These are phyloP conservation scores for Cremastinae sp. DNA, from an alignment of 2,888 invertebrate genomes.

Conservation along the genomic window DNA sequence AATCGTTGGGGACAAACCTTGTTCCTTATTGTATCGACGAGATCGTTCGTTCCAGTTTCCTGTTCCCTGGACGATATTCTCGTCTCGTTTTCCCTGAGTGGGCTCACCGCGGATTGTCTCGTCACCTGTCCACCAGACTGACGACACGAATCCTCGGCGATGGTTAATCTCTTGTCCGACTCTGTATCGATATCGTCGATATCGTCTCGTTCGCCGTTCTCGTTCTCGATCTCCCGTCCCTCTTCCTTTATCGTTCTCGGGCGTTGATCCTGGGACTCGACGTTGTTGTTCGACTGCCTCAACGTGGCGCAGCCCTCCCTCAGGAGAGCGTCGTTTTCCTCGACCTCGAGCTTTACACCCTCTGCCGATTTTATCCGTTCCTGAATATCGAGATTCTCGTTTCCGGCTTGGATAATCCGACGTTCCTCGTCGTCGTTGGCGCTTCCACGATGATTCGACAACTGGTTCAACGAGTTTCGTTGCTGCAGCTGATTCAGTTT, in stretches of 20 bases:
- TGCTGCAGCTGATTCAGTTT: slow-evolving; percentile 48
- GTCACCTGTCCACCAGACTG: slow-evolving; percentile 67
- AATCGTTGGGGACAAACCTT: slow-evolving; percentile 68
- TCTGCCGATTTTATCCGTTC: slow-evolving; percentile 75
- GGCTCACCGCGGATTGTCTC: slow-evolving; percentile 67
- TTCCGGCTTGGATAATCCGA: slow-evolving; percentile 63
- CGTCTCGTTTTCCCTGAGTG: slow-evolving; percentile 72
- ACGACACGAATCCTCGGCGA: slow-evolving; percentile 73
- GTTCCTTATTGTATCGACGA: slow-evolving; percentile 75
- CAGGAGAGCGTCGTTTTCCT: slow-evolving; percentile 78
- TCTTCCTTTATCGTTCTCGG: slow-evolving; percentile 63
- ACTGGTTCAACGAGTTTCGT: slow-evolving; percentile 47
- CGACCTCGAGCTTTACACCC: slow-evolving; percentile 82
- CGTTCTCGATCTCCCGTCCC: slow-evolving; percentile 67
- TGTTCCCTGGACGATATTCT: slow-evolving; percentile 64
- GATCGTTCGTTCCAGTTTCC: slow-evolving; percentile 70
- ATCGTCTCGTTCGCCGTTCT: slow-evolving; percentile 79
- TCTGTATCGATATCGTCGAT: slow-evolving; percentile 66
- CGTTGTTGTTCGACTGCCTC: slow-evolving; percentile 57
- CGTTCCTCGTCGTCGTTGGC: slow-evolving; percentile 68
- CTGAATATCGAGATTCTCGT: slow-evolving; percentile 64
- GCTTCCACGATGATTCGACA: slow-evolving; percentile 65
- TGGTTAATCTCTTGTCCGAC: slow-evolving; percentile 73
- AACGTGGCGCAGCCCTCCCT: slow-evolving; percentile 48
- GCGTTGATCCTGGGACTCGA: slow-evolving; percentile 37